Conservation (phyloP, 2,797 vertebrate genomes). For the Gallinago stenura region DNA sequence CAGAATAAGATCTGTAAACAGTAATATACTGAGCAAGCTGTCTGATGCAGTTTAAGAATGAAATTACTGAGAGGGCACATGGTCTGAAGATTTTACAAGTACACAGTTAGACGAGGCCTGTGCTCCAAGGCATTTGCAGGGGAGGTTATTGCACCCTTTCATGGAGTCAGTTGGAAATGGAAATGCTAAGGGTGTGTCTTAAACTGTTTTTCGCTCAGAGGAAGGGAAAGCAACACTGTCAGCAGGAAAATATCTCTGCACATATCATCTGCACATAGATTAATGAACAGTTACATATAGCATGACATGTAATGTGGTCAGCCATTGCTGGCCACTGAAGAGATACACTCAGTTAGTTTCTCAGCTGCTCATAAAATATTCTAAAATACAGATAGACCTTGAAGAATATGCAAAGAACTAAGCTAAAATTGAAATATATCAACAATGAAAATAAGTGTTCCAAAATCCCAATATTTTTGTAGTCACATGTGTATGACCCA, state of each 20-base stretch:
- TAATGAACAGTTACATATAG: not conserved
- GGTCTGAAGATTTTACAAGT: not conserved
- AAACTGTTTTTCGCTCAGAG: not conserved
- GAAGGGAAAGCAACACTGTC: not conserved
- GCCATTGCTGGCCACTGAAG: not conserved
- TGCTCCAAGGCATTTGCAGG: not conserved
- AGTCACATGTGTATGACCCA: fast-evolving
- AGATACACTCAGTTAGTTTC: not conserved
- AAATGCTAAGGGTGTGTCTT: not conserved
- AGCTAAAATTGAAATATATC: not conserved
- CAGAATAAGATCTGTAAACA: not conserved
- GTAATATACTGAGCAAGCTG: not conserved
- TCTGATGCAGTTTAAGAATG: too few species aligned
- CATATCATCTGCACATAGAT: not conserved
- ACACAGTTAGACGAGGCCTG: not conserved
- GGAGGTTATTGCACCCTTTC: not conserved
- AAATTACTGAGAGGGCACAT: not conserved
- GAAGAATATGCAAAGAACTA: not conserved
- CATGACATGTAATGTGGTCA: not conserved
- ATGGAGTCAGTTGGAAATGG: not conserved
- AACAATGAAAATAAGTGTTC: not conserved
- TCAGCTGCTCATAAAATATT: not conserved
- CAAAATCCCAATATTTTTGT: not conserved
- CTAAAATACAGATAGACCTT: not conserved
- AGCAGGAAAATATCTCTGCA: not conserved